A percentile compares a stretch with the other conserved stretches of the same genome.
phyloP scores from a whole-genome alignment of 2,888 invertebrate genomes.

The Tachina fera region DNA sequence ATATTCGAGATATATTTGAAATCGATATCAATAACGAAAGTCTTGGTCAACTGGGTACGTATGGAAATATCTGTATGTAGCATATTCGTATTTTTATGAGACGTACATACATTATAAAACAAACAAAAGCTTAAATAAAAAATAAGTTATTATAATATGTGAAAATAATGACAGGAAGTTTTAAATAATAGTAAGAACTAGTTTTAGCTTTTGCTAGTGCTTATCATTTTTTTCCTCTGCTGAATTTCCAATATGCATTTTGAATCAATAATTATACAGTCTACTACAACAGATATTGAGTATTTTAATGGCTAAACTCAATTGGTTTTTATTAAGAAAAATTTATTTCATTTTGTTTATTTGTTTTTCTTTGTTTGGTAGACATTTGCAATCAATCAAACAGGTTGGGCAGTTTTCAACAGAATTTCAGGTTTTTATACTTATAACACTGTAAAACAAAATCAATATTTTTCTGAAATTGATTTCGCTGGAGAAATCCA shows the following conservation, averaged over 20 bases:
- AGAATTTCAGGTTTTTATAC: not conserved
- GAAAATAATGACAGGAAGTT: slow-evolving; percentile 65
- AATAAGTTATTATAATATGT: slow-evolving; percentile 27
- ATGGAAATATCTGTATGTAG: too few species aligned
- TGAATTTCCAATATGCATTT: slow-evolving; percentile 12
- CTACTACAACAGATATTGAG: not conserved
- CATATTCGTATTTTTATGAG: not conserved
- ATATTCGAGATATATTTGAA: too few species aligned
- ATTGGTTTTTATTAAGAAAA: not conserved
- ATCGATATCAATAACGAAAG: too few species aligned
- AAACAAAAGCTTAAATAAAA: slow-evolving; percentile 18
- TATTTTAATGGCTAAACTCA: slow-evolving; percentile 32
- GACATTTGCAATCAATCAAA: slow-evolving; percentile 17
- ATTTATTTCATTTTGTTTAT: not conserved
- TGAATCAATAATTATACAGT: slow-evolving; percentile 10
- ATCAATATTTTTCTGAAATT: not conserved
- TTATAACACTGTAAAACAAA: too few species aligned
- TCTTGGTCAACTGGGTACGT: too few species aligned
- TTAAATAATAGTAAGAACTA: slow-evolving; percentile 43
- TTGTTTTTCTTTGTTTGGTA: slow-evolving; percentile 2
- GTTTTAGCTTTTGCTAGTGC: slow-evolving; percentile 4
- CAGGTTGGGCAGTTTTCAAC: not conserved
- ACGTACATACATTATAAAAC: not conserved
- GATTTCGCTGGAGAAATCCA: not conserved
- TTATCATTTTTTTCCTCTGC: not conserved